Evolutionary conservation across 2,888 invertebrate species (phyloP).

Genomic region (Phrixothrix hirtus): DNA sequence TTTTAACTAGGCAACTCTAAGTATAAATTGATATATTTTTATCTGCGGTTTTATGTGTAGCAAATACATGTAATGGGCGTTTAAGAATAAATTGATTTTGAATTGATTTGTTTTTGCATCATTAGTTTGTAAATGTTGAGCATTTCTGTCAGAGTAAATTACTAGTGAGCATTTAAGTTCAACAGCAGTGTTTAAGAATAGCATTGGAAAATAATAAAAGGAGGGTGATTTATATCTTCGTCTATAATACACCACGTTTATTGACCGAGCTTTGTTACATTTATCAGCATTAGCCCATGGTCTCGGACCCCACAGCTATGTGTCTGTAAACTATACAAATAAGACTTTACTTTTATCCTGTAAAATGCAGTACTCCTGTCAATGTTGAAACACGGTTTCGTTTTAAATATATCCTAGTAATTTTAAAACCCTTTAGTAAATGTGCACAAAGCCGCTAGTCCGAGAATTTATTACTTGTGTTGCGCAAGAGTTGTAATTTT

Average conservation of each 20-base stretch:
- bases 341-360: constrained; percentile 23
- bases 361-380: constrained; percentile 14
- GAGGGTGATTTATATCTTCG: constrained; percentile 40
- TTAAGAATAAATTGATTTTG: too few relatives aligned
- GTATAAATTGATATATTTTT: too few relatives aligned
- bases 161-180: constrained; percentile 32
- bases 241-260: constrained; percentile 39
- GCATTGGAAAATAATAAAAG: constrained; percentile 36
- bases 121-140: too few relatives aligned
- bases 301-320: constrained; percentile 13
- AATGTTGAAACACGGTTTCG: not conserved
- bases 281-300: constrained; percentile 40
- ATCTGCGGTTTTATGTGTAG: too few relatives aligned
- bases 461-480: not conserved
- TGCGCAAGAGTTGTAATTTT: not conserved
- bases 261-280: constrained; percentile 40
- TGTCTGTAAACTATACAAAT: constrained; percentile 26
- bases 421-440: not conserved
- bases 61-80: too few relatives aligned
- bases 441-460: not conserved
- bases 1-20: too few relatives aligned
- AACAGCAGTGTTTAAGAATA: constrained; percentile 32
- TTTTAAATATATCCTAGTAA: not conserved
- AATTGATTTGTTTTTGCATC: too few relatives aligned
- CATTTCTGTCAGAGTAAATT: too few relatives aligned